Percentiles rank a stretch among this genome's conserved stretches.
Evolutionary conservation across 2,888 invertebrate species (phyloP).

Genomic region (Aromia moschata): DNA sequence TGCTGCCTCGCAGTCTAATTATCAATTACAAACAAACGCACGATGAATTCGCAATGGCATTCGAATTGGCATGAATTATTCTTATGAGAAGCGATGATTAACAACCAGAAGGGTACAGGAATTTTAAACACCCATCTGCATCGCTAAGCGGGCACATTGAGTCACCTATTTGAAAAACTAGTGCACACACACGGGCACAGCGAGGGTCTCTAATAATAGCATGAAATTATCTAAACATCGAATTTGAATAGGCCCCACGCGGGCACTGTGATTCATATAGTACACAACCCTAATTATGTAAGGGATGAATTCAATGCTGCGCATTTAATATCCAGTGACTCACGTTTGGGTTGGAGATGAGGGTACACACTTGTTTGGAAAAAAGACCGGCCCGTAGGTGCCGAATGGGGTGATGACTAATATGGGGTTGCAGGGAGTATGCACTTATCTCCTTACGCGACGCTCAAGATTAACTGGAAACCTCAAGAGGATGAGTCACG

Average conservation of each 20-base stretch:
- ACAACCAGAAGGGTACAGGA: constrained; percentile 44
- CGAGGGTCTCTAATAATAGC: constrained; percentile 7
- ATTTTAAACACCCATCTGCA: constrained; percentile 40
- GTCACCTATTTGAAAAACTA: constrained; percentile 28
- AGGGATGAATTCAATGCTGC: constrained; percentile 39
- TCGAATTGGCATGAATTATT: constrained; percentile 37
- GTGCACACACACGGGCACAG: constrained; percentile 3
- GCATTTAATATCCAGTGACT: constrained; percentile 36
- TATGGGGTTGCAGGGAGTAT: neutral
- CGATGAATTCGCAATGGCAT: constrained; percentile 26
- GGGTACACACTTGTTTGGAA: constrained; percentile 9
- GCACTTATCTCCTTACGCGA: constrained; percentile 7
- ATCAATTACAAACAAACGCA: neutral
- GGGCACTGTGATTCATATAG: constrained; percentile 36
- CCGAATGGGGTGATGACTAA: constrained; percentile 21
- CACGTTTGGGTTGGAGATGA: constrained; percentile 31
- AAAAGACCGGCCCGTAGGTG: constrained; percentile 6
- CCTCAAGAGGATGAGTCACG: constrained; percentile 7
- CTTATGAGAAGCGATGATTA: constrained; percentile 35
- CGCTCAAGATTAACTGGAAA: neutral
- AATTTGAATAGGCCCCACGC: constrained; percentile 37
- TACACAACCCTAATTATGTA: constrained; percentile 33
- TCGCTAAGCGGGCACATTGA: constrained; percentile 34
- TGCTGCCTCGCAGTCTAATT: neutral
- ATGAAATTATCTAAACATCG: constrained; percentile 34